phyloP scores from a whole-genome alignment of 2,113 vertebrate genomes.

The Vidua chalybeata region DNA sequence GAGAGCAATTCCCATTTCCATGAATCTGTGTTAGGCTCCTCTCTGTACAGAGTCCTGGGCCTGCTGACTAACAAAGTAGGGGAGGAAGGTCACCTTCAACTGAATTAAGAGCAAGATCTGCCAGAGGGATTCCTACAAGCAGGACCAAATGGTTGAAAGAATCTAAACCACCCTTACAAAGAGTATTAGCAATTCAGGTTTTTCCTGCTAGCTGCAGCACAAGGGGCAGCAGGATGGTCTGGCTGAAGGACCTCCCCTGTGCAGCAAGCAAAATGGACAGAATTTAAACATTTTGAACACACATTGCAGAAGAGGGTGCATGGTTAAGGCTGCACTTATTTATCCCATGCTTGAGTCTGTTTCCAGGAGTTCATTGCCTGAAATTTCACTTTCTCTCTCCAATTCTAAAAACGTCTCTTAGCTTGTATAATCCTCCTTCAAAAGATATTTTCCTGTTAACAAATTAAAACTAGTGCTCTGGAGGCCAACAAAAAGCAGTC shows the following conservation, averaged over 20 bases:
- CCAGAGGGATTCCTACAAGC: neutral
- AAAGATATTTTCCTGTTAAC: slow-evolving; percentile 26
- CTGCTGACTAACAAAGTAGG: neutral
- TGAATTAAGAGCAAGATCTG: neutral
- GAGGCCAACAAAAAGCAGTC: slow-evolving; percentile 29
- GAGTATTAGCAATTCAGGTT: neutral
- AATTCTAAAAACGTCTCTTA: slow-evolving; percentile 19
- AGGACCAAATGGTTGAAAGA: neutral
- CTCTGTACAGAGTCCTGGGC: neutral
- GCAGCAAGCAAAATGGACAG: neutral
- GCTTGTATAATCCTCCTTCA: slow-evolving; percentile 23
- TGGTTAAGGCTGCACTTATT: neutral
- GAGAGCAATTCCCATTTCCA: neutral
- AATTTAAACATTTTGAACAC: neutral
- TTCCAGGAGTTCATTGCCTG: neutral
- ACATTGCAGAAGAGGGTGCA: neutral
- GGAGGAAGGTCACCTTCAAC: neutral
- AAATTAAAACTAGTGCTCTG: slow-evolving; percentile 49
- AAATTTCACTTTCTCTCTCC: neutral
- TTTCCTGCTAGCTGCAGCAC: neutral
- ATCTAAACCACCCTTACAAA: neutral
- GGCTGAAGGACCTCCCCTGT: neutral
- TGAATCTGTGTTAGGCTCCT: neutral
- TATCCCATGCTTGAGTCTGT: neutral
- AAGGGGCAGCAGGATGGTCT: neutral